A percentile compares a stretch with the other conserved stretches of the same genome.
phyloP scores from a whole-genome alignment of 2,888 invertebrate genomes.

The Abscondita cerata region DNA sequence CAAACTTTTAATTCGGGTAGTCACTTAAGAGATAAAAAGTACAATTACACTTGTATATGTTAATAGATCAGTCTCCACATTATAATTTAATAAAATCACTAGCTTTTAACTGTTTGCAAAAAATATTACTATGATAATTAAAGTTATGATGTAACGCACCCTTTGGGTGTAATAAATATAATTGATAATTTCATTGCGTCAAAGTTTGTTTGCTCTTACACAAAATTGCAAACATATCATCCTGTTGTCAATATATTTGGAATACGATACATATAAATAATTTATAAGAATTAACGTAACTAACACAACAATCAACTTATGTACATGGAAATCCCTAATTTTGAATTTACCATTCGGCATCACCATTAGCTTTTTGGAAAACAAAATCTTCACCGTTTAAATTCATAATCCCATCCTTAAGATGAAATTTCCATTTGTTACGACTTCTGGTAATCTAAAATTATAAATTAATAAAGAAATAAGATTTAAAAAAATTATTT shows the following conservation, averaged over 20 bases:
- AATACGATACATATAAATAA: slow-evolving; percentile 8
- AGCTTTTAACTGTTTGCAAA: neutral
- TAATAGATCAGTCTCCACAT: neutral
- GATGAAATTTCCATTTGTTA: slow-evolving; percentile 99
- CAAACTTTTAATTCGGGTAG: neutral
- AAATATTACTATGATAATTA: neutral
- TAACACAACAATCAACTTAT: slow-evolving; percentile 6
- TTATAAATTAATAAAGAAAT: neutral
- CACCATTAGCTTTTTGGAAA: slow-evolving; percentile 98
- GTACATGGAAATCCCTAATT: neutral
- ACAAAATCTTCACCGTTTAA: slow-evolving; percentile 97
- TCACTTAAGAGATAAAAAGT: neutral
- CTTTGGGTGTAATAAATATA: neutral
- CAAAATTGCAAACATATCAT: neutral
- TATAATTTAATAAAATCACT: slow-evolving; percentile 1
- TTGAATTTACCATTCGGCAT: slow-evolving; percentile 92
- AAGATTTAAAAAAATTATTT: slow-evolving; percentile 65
- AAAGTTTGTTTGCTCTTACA: neutral
- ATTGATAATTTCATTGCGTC: neutral
- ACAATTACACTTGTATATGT: neutral
- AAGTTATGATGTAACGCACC: neutral
- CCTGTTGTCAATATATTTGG: neutral
- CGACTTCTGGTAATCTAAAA: slow-evolving; percentile 92
- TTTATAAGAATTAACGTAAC: slow-evolving; percentile 5
- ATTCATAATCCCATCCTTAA: slow-evolving; percentile 99